A percentile compares a stretch with the other conserved stretches of the same genome.
phyloP scores from a whole-genome alignment of 1,140 invertebrate genomes.

The Pseudobourletiella spinata region DNA sequence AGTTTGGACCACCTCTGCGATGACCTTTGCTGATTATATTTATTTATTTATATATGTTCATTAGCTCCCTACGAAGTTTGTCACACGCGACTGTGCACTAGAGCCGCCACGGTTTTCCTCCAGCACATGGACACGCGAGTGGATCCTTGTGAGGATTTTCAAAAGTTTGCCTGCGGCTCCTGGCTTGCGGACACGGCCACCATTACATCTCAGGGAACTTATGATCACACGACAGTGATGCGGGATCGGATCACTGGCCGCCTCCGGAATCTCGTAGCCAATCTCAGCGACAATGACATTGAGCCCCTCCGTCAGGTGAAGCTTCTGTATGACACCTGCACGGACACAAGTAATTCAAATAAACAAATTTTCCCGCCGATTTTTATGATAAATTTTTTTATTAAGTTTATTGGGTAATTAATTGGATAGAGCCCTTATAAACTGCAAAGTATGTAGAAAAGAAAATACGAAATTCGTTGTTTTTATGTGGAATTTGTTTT shows the following conservation, averaged over 20 bases:
- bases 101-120: conserved; percentile 28
- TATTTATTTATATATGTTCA: no score
- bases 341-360: conserved; percentile 29
- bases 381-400: no score
- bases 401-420: no score
- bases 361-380: no score
- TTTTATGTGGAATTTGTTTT: no score
- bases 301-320: conserved; percentile 29
- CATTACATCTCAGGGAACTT: conserved; percentile 17
- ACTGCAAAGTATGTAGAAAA: not conserved
- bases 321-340: conserved; percentile 30
- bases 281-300: conserved; percentile 27
- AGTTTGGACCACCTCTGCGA: no score
- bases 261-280: conserved; percentile 24
- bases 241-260: conserved; percentile 30
- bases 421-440: not conserved
- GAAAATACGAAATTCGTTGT: not conserved
- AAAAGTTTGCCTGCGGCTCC: conserved; percentile 48
- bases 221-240: conserved; percentile 35
- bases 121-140: conserved; percentile 43
- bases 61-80: not conserved
- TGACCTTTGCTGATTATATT: not conserved
- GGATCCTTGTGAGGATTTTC: conserved; percentile 51
- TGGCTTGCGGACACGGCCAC: conserved; percentile 42
- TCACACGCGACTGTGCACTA: conserved; percentile 13